phyloP scores from a whole-genome alignment of 2,888 invertebrate genomes.

The Tachina grossa region DNA sequence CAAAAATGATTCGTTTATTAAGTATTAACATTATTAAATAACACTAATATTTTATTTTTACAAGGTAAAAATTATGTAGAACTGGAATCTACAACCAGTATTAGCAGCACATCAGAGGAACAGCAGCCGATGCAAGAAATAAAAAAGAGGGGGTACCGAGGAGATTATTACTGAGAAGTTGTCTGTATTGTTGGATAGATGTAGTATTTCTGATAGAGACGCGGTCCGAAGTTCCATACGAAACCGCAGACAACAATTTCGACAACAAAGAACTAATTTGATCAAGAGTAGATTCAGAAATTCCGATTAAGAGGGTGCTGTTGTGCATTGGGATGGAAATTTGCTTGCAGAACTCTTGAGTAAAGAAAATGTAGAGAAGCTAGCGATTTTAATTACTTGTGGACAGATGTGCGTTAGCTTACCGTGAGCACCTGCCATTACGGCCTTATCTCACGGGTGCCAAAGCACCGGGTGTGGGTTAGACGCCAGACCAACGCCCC shows the following conservation, averaged over 20 bases:
- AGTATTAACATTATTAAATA: background rate
- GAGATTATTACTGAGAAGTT: background rate
- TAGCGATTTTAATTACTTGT: too few relatives aligned
- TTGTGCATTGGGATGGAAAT: constrained; percentile 16
- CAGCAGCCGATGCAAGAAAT: background rate
- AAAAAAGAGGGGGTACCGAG: background rate
- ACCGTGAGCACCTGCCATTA: too few relatives aligned
- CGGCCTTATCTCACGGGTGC: too few relatives aligned
- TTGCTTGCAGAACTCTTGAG: constrained; percentile 10
- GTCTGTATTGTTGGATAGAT: background rate
- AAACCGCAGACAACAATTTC: constrained; percentile 3
- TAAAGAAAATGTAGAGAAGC: too few relatives aligned
- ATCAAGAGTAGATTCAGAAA: constrained; percentile 1
- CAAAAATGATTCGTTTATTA: background rate
- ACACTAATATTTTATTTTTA: constrained; percentile 8
- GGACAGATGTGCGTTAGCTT: too few relatives aligned
- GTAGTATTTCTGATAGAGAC: constrained; percentile 11
- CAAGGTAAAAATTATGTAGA: background rate
- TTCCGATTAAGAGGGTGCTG: constrained; percentile 9
- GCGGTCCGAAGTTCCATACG: background rate
- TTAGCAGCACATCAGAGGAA: too few relatives aligned
- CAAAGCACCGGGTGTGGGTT: too few relatives aligned
- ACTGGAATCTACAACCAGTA: too few relatives aligned
- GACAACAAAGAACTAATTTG: background rate
- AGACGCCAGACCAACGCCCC: too few relatives aligned